These are phyloP conservation scores for Amblyraja radiata DNA, from an alignment of 2,797 vertebrate species.

Conservation along the genomic window DNA sequence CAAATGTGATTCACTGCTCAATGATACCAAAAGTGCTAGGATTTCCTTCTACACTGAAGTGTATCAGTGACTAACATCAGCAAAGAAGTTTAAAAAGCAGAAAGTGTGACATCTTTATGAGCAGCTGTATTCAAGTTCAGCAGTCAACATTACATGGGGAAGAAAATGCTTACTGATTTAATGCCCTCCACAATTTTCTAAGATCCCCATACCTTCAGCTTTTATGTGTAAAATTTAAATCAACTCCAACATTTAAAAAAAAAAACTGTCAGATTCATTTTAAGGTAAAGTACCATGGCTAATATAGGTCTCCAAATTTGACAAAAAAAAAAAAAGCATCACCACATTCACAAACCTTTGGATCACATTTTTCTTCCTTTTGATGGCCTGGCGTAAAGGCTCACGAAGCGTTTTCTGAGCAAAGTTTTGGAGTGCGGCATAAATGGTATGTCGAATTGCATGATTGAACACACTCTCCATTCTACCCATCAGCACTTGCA, in stretches of 20 bases:
- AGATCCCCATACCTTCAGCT: neutral
- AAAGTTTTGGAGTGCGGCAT: slow-evolving; percentile 91
- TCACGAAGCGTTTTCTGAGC: slow-evolving; percentile 85
- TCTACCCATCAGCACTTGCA: slow-evolving; percentile 94
- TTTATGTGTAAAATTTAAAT: neutral
- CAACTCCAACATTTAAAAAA: neutral
- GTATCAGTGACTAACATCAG: too few relatives aligned
- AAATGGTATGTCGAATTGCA: slow-evolving; percentile 95
- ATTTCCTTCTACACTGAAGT: too few relatives aligned
- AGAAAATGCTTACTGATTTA: neutral
- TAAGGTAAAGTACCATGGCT: slow-evolving; percentile 13
- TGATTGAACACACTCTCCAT: slow-evolving; percentile 99
- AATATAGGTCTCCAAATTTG: neutral
- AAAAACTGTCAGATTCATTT: neutral
- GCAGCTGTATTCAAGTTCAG: too few relatives aligned
- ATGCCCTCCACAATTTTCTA: neutral
- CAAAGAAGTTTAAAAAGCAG: too few relatives aligned
- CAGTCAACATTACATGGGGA: too few relatives aligned
- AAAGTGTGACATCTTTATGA: too few relatives aligned
- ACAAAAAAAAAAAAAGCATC: neutral
- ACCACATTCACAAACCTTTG: slow-evolving; percentile 69
- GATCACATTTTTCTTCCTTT: slow-evolving; percentile 95
- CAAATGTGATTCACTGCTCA: too few relatives aligned
- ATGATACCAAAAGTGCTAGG: too few relatives aligned
- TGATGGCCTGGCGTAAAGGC: slow-evolving; percentile 88